A percentile compares a stretch with the other conserved stretches of the same genome.
Evolutionary conservation across 2,113 vertebrate genomes (phyloP).

Genomic region (Smithornis capensis): DNA sequence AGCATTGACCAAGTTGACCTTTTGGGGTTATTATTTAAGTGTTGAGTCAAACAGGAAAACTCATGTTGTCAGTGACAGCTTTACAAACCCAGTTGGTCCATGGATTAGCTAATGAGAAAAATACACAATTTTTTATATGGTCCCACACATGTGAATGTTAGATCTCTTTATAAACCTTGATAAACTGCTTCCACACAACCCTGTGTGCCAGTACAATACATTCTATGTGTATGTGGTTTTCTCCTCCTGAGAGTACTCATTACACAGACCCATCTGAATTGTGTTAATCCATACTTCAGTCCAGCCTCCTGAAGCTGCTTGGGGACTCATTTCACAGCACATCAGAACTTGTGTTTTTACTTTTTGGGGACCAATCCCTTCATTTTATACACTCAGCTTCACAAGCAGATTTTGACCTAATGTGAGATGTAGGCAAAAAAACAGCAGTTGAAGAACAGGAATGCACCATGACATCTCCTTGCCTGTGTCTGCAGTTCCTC

Average conservation of each 20-base stretch:
- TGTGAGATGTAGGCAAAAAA: not conserved
- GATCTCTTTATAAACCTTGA: not conserved
- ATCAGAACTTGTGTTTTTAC: not conserved
- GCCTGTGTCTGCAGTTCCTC: not conserved
- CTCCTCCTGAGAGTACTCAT: not conserved
- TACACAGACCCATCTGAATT: not conserved
- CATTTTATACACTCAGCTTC: not conserved
- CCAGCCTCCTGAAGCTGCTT: not conserved
- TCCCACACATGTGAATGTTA: not conserved
- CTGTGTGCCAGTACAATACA: accelerated
- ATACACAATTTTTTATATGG: not conserved
- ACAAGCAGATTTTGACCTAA: not conserved
- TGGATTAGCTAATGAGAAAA: not conserved
- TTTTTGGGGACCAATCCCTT: not conserved
- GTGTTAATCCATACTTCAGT: not conserved
- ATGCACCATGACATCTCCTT: not conserved
- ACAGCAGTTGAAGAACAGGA: not conserved
- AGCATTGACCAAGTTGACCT: not conserved
- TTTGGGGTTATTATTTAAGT: not conserved
- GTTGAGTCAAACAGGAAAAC: not conserved
- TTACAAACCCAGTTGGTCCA: not conserved
- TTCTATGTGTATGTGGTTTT: not conserved
- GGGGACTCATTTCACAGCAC: not conserved
- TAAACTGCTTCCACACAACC: not conserved
- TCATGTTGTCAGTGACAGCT: not conserved